A percentile compares a stretch with the other conserved stretches of the same genome.
phyloP scores from a whole-genome alignment of 2,888 invertebrate species.

The Tipula unca region DNA sequence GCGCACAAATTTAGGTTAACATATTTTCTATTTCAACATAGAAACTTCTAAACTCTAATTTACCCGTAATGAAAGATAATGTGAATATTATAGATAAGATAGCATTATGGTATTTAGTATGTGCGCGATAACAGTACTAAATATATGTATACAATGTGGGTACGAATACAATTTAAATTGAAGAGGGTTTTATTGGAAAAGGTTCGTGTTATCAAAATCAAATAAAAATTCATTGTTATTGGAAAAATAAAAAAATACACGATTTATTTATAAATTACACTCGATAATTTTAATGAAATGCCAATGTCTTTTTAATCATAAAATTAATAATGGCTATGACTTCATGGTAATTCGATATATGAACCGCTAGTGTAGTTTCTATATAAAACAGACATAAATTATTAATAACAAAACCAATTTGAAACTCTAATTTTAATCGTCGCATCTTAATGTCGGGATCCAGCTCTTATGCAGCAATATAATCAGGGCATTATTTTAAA shows the following conservation, averaged over 20 bases:
- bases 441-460: too few species aligned
- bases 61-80: too few species aligned
- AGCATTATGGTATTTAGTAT: not conserved
- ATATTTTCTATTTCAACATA: slow-evolving; percentile 3
- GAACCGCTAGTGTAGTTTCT: not conserved
- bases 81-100: not conserved
- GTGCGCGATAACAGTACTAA: not conserved
- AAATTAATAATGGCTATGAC: not conserved
- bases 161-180: not conserved
- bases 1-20: not conserved
- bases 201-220: not conserved
- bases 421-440: too few species aligned
- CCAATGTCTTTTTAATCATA: not conserved
- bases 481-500: too few species aligned
- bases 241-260: not conserved
- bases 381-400: too few species aligned
- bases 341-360: not conserved
- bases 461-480: too few species aligned
- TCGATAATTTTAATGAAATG: not conserved
- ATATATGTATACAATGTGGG: not conserved
- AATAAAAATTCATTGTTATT: not conserved
- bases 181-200: not conserved
- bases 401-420: too few species aligned
- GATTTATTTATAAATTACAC: not conserved
- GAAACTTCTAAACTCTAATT: not conserved